Evolutionary conservation across 2,888 invertebrate genomes (phyloP), one percentile per base, ranked within the genome.

Genomic region (Agrotis clavis): DNA sequence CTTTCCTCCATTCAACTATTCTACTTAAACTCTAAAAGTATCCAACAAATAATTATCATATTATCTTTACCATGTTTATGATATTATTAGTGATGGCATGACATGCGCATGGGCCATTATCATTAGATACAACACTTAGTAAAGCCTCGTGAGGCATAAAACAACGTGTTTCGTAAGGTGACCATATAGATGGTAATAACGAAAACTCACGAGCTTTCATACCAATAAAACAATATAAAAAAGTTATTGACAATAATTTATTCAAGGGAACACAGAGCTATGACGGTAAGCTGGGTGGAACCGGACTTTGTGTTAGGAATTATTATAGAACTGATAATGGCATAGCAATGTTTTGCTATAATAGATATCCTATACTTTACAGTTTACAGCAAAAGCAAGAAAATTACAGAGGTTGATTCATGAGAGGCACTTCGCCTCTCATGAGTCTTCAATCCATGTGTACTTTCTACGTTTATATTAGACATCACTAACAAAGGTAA

Each of bases 161-260:
- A 83, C 86, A 78, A 74, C 81, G 67, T 82, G 79, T 94, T 94
- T 91, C 94, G 84, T 89, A 86, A 85, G 87, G 81, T 86, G 84
- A 82, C 88, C 87, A 89, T 92, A 90, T 90, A 90, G 89, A 54
- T 88, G 88, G 88, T 91, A 90, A 92, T 91, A 91, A 90, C 88
- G 79, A 87, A 92, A 91, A 89, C 93, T 92, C 92, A 90, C 91
- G 89, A 90, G 89, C 92, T 92, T 94, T 93, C 92, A 87, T 91
- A 93, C 90, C 91, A 92, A 95, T 95, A 95, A 95, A 95, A 95
- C 94, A 95, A 94, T 94, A 95, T 94, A 94, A 94, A 82, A 94
- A 92, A 89, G 89, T 90, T 92, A 94, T 93, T 92, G 93, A 92
- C 92, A 93, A 92, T 94, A 95, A 95, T 94, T 95, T 94, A 95